Evolutionary conservation across 2,113 vertebrate genomes (phyloP), one percentile per base, ranked within the genome.

Genomic region (Elephantulus edwardii): DNA sequence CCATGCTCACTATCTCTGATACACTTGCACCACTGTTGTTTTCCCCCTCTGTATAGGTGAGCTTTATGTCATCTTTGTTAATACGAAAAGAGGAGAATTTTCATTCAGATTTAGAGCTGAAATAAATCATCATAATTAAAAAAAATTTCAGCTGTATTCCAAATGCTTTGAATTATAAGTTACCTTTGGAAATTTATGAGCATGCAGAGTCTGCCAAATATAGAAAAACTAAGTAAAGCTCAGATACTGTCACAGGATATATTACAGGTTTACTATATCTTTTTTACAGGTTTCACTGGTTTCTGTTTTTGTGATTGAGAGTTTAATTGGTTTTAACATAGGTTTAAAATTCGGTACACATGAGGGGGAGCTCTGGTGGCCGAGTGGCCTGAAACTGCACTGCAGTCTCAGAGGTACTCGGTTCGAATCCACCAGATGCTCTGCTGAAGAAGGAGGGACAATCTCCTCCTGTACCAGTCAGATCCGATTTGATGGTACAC

Each of bases 101-200:
- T 35, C 12, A 50, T 38, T 90, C 72, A 68, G 58, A 74, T 70
- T 40, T 44, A 35, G 35, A 88, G 33, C 28, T 48, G 5, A 81
- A 89, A 78, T 35, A 87, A 86, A 46, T 86, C 66, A 88, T 48
- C 40, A 1, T 85, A n/a, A n/a, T n/a, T n/a, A n/a, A n/a, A n/a
- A n/a, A 79, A 38, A 1, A 2, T 11, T 70, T 87, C 54, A 68
- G 33, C 6, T 74, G 3, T 90, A 58, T 92, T 77, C 44, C n/a
- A 72, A 82, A 94, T 64, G 26, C 75, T 86, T 86, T 80, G 20
- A 83, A 78, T 89, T 86, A 70, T 83, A 78, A 88, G 75, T 1
- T 62, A 46, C 84, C 54, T 72, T 86, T 86, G n/a, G 50, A 93
- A 93, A 90, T 83, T 62, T 75, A 60, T 5, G 72, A 40, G 8